Conservation (phyloP, 2,797 vertebrate genomes). For the Spheniscus humboldti region DNA sequence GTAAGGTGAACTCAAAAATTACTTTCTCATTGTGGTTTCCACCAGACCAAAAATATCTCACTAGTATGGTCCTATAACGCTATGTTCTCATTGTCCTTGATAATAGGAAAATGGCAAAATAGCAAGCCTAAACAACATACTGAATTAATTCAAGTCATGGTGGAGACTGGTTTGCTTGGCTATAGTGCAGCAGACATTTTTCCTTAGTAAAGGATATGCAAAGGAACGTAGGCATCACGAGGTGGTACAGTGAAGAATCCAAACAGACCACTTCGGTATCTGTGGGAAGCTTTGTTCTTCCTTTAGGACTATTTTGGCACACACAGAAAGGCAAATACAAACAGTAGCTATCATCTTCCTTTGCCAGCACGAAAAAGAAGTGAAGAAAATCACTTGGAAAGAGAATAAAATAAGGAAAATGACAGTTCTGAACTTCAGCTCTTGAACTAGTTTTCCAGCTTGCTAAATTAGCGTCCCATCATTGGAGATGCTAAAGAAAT, state of each 20-base stretch:
- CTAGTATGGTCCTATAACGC: background rate
- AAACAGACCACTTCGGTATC: background rate
- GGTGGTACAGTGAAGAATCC: background rate
- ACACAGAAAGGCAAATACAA: background rate
- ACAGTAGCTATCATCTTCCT: background rate
- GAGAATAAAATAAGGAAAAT: background rate
- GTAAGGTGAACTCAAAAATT: background rate
- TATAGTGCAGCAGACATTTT: background rate
- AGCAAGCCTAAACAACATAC: background rate
- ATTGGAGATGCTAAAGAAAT: background rate
- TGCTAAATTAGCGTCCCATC: background rate
- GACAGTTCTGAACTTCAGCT: background rate
- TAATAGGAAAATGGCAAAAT: background rate
- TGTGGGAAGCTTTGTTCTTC: background rate
- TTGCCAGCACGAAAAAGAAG: background rate
- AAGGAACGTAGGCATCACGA: background rate
- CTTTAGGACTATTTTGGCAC: background rate
- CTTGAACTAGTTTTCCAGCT: background rate
- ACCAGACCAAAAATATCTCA: background rate
- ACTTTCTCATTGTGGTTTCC: background rate
- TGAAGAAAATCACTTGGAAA: background rate
- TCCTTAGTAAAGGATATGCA: background rate
- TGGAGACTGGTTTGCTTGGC: background rate
- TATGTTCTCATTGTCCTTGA: background rate
- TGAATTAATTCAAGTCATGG: background rate